Evolutionary conservation across 2,113 vertebrate species (phyloP).

Genomic region (Hippocampus mohnikei): DNA sequence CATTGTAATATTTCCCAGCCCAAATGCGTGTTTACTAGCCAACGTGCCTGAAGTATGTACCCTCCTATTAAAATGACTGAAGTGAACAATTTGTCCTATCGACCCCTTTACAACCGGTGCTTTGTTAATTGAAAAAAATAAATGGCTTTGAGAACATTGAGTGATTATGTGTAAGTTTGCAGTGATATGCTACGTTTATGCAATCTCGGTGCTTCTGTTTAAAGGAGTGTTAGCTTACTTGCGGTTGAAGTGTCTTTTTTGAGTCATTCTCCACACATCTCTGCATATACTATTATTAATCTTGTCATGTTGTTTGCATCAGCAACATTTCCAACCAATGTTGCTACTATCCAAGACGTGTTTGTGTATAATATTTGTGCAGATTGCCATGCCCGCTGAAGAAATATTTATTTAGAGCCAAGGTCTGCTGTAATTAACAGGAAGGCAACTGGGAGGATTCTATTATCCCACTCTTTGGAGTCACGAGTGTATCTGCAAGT

Average conservation of each 20-base stretch:
- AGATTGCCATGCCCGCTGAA: slow-evolving; percentile 45
- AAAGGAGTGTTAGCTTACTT: neutral
- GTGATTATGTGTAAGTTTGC: neutral
- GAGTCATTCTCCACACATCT: slow-evolving; percentile 8
- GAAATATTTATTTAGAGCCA: slow-evolving; percentile 69
- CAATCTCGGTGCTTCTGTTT: neutral
- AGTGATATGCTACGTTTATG: neutral
- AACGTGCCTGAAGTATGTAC: slow-evolving; percentile 18
- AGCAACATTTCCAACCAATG: slow-evolving; percentile 25
- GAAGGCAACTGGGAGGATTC: slow-evolving; percentile 61
- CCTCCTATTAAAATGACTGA: slow-evolving; percentile 31
- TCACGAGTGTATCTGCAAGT: slow-evolving; percentile 41
- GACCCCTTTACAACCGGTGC: neutral
- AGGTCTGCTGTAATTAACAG: slow-evolving; percentile 68
- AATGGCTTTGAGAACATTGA: too few relatives aligned
- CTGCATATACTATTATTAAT: slow-evolving; percentile 4
- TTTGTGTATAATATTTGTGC: slow-evolving; percentile 45
- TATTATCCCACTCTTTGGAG: slow-evolving; percentile 64
- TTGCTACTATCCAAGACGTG: slow-evolving; percentile 20
- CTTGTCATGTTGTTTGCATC: slow-evolving; percentile 32
- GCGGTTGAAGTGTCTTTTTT: slow-evolving; percentile 22
- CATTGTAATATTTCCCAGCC: slow-evolving; percentile 18
- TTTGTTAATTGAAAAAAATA: neutral
- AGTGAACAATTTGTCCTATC: slow-evolving; percentile 14
- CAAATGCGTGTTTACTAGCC: slow-evolving; percentile 31